Evolutionary conservation across 92 coral and sea anemone species (phyloP).

Genomic region (Umimayanthus chanpuru): DNA sequence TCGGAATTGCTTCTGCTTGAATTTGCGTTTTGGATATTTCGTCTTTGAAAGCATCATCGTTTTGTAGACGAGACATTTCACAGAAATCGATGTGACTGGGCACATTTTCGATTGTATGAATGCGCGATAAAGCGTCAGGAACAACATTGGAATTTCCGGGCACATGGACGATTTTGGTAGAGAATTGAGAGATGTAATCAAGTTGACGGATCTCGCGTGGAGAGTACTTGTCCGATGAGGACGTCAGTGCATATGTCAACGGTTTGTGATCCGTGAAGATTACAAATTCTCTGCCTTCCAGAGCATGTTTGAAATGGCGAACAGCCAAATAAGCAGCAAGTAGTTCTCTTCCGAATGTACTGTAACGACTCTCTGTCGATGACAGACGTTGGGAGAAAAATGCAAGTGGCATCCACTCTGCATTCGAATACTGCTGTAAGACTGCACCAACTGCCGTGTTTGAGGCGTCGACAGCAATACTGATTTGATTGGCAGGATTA

Average conservation of each 20-base stretch:
- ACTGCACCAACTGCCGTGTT: constrained; percentile 33
- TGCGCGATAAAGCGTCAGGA: constrained; percentile 39
- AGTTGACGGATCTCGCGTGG: constrained; percentile 44
- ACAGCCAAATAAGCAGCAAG: constrained; percentile 34
- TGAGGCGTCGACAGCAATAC: constrained; percentile 30
- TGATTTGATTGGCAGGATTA: background rate
- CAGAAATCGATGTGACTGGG: constrained; percentile 26
- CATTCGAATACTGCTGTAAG: constrained; percentile 16
- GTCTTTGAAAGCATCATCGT: constrained; percentile 10
- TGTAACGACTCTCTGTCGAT: constrained; percentile 33
- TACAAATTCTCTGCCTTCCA: constrained; percentile 47
- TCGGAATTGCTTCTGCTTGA: constrained; percentile 3
- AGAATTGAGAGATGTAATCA: constrained; percentile 51
- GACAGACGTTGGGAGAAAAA: constrained; percentile 49
- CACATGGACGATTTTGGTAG: background rate
- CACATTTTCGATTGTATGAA: background rate
- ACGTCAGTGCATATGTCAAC: background rate
- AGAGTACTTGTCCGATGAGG: background rate
- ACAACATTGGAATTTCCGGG: constrained; percentile 7
- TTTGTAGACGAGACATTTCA: constrained; percentile 28
- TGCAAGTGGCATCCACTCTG: constrained; percentile 40
- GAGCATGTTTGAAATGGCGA: constrained; percentile 36
- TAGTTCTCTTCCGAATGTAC: too few species aligned
- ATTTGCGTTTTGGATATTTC: constrained; percentile 31
- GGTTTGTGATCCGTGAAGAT: too few species aligned